Evolutionary conservation across 2,113 vertebrate species (phyloP).

Genomic region (Ictalurus furcatus): DNA sequence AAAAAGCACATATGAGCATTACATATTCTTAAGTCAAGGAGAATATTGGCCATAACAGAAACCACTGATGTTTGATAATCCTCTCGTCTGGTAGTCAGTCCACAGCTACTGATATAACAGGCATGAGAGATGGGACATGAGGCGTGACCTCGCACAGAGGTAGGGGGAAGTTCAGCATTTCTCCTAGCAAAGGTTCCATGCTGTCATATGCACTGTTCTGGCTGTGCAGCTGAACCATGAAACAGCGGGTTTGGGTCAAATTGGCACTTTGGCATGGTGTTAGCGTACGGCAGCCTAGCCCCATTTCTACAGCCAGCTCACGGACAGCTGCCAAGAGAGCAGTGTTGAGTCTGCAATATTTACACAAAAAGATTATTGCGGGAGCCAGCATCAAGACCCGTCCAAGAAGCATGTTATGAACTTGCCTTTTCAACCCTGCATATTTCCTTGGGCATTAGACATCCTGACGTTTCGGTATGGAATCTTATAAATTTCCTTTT

Average conservation of each 20-base stretch:
- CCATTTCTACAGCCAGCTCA: constrained; percentile 52
- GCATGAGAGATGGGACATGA: neutral
- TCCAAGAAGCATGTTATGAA: constrained; percentile 43
- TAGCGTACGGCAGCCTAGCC: constrained; percentile 19
- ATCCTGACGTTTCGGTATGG: constrained; percentile 3
- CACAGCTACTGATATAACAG: neutral
- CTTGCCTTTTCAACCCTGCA: neutral
- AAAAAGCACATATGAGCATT: neutral
- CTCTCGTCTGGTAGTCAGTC: neutral
- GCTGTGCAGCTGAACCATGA: neutral
- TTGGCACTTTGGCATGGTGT: neutral
- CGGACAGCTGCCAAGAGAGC: constrained; percentile 45
- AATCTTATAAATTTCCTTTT: constrained; percentile 2
- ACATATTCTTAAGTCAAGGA: neutral
- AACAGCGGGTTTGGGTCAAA: neutral
- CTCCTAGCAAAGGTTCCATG: neutral
- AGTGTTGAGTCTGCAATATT: constrained; percentile 52
- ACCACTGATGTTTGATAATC: constrained; percentile 7
- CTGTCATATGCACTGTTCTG: constrained; percentile 3
- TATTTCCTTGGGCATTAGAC: constrained; percentile 42
- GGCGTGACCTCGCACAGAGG: neutral
- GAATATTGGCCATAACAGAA: constrained; percentile 23
- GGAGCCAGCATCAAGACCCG: constrained; percentile 50
- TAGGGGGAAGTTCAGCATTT: neutral
- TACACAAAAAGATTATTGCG: constrained; percentile 58